Evolutionary conservation across 1,140 invertebrate species (phyloP).

Genomic region (Nilaparvata lugens): DNA sequence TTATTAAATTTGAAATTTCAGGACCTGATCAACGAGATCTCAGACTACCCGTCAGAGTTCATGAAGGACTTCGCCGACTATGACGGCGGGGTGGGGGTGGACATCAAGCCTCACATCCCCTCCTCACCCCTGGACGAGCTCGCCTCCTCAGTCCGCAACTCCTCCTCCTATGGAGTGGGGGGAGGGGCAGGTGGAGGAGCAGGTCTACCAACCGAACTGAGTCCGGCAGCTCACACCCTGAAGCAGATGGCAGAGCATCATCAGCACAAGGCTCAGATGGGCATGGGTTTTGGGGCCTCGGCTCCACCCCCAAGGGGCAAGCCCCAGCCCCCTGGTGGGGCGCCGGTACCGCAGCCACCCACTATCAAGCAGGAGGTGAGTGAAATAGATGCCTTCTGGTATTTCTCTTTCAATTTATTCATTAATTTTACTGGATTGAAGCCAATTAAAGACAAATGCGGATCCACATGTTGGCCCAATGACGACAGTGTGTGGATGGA

Average conservation of each 20-base stretch:
- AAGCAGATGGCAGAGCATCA: conserved; percentile 96
- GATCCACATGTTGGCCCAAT: no score
- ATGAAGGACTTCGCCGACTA: conserved; percentile 70
- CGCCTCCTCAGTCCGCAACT: neutral
- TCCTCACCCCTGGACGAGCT: neutral
- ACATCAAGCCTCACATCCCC: neutral
- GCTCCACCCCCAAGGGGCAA: conserved; percentile 33
- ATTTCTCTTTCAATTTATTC: no score
- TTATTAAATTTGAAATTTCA: no score
- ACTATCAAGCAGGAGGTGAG: conserved; percentile 40
- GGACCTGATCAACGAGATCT: conserved; percentile 79
- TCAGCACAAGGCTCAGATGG: conserved; percentile 69
- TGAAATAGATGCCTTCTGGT: neutral
- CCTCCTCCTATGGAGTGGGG: neutral
- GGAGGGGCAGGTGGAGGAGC: neutral
- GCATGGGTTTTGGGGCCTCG: conserved; percentile 35
- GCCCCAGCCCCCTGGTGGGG: conserved; percentile 29
- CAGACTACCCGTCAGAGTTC: conserved; percentile 69
- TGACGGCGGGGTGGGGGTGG: conserved; percentile 38
- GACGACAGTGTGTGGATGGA: no score
- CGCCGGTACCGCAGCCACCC: neutral
- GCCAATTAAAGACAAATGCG: no score
- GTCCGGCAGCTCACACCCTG: conserved; percentile 82
- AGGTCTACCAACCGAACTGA: conserved; percentile 45
- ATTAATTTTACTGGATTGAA: no score